Evolutionary conservation across 2,888 invertebrate genomes (phyloP).

Genomic region (Temnothorax ravouxi): DNA sequence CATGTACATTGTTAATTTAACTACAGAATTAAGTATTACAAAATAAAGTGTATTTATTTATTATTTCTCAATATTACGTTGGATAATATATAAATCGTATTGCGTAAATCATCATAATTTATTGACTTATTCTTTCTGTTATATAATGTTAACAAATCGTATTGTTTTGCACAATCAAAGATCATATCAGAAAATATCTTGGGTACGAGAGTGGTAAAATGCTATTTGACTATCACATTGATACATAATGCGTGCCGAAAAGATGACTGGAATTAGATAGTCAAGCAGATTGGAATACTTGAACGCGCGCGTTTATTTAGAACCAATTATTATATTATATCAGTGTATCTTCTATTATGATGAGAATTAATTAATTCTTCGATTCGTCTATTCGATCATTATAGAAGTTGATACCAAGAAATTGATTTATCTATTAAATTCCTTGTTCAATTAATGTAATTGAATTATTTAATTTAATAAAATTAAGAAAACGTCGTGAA

Average conservation of each 20-base stretch:
- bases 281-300: background rate
- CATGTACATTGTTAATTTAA: background rate
- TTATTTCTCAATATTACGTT: background rate
- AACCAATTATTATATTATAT: background rate
- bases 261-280: background rate
- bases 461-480: slow-evolving; percentile 5
- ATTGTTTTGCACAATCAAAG: background rate
- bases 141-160: background rate
- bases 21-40: background rate
- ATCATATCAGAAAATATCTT: background rate
- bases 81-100: background rate
- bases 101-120: background rate
- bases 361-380: background rate
- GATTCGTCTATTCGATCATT: background rate
- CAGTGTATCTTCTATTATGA: background rate
- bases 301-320: background rate
- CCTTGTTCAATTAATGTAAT: background rate
- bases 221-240: background rate
- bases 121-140: background rate
- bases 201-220: background rate
- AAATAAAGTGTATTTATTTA: slow-evolving; percentile 11
- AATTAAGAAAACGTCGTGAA: background rate
- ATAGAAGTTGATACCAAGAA: background rate
- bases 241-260: background rate
- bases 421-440: background rate